Evolutionary conservation across 2,797 vertebrate genomes (phyloP).

Genomic region (Platalea minor): DNA sequence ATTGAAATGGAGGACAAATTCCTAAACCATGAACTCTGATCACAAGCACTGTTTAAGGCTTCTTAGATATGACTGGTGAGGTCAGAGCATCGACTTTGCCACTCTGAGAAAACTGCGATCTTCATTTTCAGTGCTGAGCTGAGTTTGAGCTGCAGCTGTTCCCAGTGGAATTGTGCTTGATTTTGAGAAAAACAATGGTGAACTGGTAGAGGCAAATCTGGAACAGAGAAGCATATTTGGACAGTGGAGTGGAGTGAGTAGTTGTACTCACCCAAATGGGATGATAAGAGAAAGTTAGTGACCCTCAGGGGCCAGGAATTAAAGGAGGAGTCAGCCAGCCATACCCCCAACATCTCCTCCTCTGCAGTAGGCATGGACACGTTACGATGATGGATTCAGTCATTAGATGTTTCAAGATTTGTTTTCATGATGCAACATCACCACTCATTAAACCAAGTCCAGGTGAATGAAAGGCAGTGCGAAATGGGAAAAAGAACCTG

Average conservation of each 20-base stretch:
- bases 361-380: neutral
- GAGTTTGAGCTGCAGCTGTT: neutral
- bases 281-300: neutral
- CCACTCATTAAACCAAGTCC: neutral
- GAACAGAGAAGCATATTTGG: neutral
- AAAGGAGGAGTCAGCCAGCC: neutral
- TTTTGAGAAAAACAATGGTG: neutral
- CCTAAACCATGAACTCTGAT: neutral
- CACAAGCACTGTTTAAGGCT: neutral
- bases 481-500: neutral
- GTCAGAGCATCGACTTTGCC: neutral
- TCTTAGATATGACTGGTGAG: neutral
- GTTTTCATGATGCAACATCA: neutral
- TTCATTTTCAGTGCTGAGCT: neutral
- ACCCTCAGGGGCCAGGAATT: neutral
- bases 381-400: neutral
- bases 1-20: neutral
- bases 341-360: neutral
- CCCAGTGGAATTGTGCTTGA: neutral
- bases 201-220: neutral
- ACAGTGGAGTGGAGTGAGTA: neutral
- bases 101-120: neutral
- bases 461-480: neutral
- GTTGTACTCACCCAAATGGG: neutral
- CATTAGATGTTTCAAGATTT: neutral